Conservation (phyloP, 2,797 vertebrate genomes). For the Jordanella pulchra region DNA sequence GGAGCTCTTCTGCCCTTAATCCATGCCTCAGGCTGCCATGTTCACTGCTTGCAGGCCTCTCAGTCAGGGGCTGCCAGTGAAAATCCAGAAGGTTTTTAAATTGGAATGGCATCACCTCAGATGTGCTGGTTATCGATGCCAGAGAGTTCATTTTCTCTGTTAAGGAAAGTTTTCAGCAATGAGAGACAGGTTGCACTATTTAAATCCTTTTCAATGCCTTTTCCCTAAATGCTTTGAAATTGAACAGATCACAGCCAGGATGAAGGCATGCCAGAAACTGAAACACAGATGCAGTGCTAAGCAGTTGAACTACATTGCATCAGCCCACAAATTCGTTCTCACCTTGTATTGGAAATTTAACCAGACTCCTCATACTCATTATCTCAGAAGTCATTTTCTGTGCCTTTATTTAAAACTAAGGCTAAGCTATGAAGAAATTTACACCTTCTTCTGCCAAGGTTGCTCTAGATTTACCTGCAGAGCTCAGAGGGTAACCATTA, state of each 20-base stretch:
- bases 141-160: constrained; percentile 22
- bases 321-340: constrained; percentile 17
- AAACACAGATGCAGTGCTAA: constrained; percentile 23
- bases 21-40: constrained; percentile 61
- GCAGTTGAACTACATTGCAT: constrained; percentile 22
- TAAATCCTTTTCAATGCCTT: neutral
- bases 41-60: constrained; percentile 58
- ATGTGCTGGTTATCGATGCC: constrained; percentile 28
- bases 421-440: constrained; percentile 28
- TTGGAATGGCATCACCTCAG: constrained; percentile 29
- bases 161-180: neutral
- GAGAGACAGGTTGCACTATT: constrained; percentile 12
- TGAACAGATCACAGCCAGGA: constrained; percentile 3
- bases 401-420: constrained; percentile 21
- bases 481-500: constrained; percentile 63
- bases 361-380: constrained; percentile 22
- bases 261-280: constrained; percentile 2
- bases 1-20: constrained; percentile 51
- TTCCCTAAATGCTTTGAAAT: constrained; percentile 10
- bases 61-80: constrained; percentile 54
- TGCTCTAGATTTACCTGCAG: constrained; percentile 63
- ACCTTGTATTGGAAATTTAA: constrained; percentile 30
- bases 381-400: constrained; percentile 25
- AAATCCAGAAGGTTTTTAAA: constrained; percentile 45
- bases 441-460: constrained; percentile 34